Conservation (phyloP, 2,888 invertebrate genomes). For the Drosophila neonasuta region DNA sequence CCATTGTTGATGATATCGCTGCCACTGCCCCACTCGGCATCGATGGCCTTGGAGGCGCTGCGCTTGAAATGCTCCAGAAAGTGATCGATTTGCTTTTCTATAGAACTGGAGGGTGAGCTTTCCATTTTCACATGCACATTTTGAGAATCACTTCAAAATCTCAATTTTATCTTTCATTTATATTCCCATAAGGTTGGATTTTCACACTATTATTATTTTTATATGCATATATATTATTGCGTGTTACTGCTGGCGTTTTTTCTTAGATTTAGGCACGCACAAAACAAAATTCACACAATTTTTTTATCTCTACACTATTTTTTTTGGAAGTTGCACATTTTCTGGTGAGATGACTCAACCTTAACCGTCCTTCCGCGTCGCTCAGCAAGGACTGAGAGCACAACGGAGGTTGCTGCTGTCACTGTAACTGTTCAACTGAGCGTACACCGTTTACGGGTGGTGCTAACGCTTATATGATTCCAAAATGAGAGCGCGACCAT, state of each 20-base stretch:
- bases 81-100: slow-evolving; percentile 92
- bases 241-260: neutral
- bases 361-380: slow-evolving; percentile 55
- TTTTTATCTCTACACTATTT: slow-evolving; percentile 47
- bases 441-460: slow-evolving; percentile 3
- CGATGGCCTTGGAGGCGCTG: slow-evolving; percentile 90
- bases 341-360: slow-evolving; percentile 46
- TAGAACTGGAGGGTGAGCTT: slow-evolving; percentile 85
- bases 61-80: slow-evolving; percentile 91
- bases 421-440: slow-evolving; percentile 16
- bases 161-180: neutral
- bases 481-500: slow-evolving; percentile 22
- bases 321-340: slow-evolving; percentile 28
- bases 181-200: neutral
- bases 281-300: slow-evolving; percentile 5
- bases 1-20: slow-evolving; percentile 36
- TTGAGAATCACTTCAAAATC: slow-evolving; percentile 15
- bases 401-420: slow-evolving; percentile 19
- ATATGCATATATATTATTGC: neutral
- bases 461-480: slow-evolving; percentile 19
- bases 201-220: neutral
- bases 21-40: slow-evolving; percentile 80
- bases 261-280: slow-evolving; percentile 4
- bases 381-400: slow-evolving; percentile 47
- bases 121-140: slow-evolving; percentile 71